Conservation (phyloP, 2,888 invertebrate genomes). For the Pyralis farinalis region DNA sequence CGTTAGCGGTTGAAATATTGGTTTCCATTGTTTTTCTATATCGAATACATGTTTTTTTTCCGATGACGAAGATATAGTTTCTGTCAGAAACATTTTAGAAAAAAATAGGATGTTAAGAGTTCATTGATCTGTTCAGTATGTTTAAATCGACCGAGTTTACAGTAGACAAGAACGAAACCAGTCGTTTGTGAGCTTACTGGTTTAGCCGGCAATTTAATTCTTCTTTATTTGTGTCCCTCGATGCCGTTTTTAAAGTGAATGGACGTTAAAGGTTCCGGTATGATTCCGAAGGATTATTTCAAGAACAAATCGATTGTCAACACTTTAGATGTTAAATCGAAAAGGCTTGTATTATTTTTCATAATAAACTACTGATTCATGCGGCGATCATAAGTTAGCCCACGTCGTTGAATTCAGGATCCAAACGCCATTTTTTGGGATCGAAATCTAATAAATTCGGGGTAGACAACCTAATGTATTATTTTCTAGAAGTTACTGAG, state of each 20-base stretch:
- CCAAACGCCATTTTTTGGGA: no score
- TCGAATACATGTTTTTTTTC: no score
- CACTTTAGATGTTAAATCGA: not conserved
- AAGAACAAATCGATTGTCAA: not conserved
- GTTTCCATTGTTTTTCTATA: no score
- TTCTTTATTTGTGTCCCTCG: not conserved
- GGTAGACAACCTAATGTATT: no score
- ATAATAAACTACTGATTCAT: no score
- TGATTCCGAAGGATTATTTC: not conserved
- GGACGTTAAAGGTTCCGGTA: not conserved
- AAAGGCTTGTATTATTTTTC: not conserved
- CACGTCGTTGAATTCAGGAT: no score
- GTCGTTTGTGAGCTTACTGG: not conserved
- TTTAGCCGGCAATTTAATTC: not conserved
- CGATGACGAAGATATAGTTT: no score
- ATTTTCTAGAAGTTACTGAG: no score
- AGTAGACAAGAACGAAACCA: not conserved
- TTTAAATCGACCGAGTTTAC: not conserved
- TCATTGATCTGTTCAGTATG: not conserved
- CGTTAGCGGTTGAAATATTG: no score
- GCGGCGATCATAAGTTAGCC: no score
- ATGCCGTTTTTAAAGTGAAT: not conserved
- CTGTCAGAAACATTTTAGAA: not conserved
- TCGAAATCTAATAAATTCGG: no score
- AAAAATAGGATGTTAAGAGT: not conserved